Conservation (phyloP, 2,888 invertebrate species). For the Eupithecia insigniata region DNA sequence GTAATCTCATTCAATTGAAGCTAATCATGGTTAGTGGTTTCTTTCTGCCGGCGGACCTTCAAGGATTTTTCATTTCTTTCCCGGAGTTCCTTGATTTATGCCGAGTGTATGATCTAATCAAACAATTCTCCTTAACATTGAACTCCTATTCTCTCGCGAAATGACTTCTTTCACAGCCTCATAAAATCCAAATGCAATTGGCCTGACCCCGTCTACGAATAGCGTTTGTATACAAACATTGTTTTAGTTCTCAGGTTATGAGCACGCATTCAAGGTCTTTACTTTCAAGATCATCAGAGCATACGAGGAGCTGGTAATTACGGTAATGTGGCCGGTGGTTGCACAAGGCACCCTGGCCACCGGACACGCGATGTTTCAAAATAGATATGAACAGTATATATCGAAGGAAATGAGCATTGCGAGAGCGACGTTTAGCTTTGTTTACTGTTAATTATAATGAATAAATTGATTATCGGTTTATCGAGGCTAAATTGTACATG, state of each 20-base stretch:
- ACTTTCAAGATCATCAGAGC: slow-evolving; percentile 84
- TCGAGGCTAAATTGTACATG: slow-evolving; percentile 1
- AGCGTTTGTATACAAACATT: slow-evolving; percentile 72
- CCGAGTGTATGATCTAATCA: slow-evolving; percentile 13
- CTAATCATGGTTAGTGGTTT: slow-evolving; percentile 36
- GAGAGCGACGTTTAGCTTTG: slow-evolving; percentile 50
- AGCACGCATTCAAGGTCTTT: slow-evolving; percentile 75
- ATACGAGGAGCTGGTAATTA: slow-evolving; percentile 68
- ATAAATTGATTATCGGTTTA: slow-evolving; percentile 20
- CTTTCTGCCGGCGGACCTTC: slow-evolving; percentile 18
- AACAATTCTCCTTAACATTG: slow-evolving; percentile 27
- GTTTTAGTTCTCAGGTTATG: slow-evolving; percentile 70
- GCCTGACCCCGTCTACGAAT: slow-evolving; percentile 46
- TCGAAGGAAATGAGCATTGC: slow-evolving; percentile 58
- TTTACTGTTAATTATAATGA: slow-evolving; percentile 39
- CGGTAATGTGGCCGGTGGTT: slow-evolving; percentile 71
- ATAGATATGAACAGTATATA: slow-evolving; percentile 50
- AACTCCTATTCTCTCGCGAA: slow-evolving; percentile 30
- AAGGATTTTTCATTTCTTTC: slow-evolving; percentile 29
- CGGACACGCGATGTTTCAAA: slow-evolving; percentile 68
- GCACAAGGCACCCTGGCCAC: slow-evolving; percentile 61
- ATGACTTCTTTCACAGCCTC: slow-evolving; percentile 37
- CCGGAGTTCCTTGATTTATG: slow-evolving; percentile 8
- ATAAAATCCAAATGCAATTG: slow-evolving; percentile 36
- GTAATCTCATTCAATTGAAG: slow-evolving; percentile 42